Evolutionary conservation across 2,113 vertebrate species (phyloP).

Genomic region (Muscicapa adusta): DNA sequence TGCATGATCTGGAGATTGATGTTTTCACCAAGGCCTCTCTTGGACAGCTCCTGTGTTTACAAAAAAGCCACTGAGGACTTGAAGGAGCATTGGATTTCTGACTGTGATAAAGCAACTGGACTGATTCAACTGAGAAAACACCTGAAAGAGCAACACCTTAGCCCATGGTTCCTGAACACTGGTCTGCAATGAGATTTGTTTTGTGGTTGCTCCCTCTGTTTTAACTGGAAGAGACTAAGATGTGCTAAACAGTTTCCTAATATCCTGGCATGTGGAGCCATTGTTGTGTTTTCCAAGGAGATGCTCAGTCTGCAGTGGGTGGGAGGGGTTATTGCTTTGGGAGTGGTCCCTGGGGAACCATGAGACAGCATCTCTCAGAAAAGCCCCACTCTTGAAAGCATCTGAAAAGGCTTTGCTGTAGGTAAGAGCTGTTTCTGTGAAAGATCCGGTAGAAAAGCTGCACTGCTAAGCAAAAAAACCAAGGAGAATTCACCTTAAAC

Average conservation of each 20-base stretch:
- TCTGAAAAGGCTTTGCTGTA: neutral
- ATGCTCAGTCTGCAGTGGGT: neutral
- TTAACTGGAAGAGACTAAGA: neutral
- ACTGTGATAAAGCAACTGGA: neutral
- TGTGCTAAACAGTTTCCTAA: neutral
- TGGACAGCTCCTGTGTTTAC: slow-evolving; percentile 71
- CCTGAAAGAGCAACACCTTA: neutral
- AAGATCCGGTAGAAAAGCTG: neutral
- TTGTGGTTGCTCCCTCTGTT: neutral
- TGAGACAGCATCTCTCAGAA: neutral
- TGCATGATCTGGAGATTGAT: slow-evolving; percentile 65
- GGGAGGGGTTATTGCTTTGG: neutral
- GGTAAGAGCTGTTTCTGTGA: neutral
- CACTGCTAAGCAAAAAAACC: neutral
- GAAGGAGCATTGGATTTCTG: neutral
- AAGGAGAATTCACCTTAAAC: neutral
- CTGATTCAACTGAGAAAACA: neutral
- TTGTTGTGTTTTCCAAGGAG: neutral
- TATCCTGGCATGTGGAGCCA: neutral
- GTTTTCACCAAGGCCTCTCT: slow-evolving; percentile 69
- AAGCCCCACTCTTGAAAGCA: neutral
- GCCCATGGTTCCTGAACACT: fast-evolving
- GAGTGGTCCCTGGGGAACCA: neutral
- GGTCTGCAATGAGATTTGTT: neutral
- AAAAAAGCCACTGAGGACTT: neutral